Conservation (phyloP, 2,797 vertebrate species). For the Tympanoctomys barrerae region DNA sequence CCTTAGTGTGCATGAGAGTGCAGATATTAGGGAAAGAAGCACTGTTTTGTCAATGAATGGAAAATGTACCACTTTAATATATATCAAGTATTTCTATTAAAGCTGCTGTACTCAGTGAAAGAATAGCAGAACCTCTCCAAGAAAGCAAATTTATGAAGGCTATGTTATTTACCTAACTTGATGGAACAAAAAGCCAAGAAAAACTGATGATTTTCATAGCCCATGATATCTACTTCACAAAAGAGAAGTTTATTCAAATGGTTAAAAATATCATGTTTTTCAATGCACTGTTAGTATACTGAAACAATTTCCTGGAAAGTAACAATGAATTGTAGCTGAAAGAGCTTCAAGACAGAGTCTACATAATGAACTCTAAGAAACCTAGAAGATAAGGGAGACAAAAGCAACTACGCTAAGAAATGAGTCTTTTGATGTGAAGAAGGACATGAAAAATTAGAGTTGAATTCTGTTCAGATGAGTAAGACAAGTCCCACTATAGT, state of each 20-base stretch:
- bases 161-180: too few species aligned
- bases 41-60: background rate
- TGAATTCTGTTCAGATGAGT: background rate
- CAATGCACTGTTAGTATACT: background rate
- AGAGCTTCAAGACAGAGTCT: background rate
- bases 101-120: background rate
- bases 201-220: background rate
- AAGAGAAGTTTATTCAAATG: conserved; percentile 36
- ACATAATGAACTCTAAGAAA: conserved; percentile 3
- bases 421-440: background rate
- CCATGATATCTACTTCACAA: background rate
- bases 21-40: background rate
- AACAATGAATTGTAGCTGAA: background rate
- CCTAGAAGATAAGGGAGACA: background rate
- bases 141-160: background rate
- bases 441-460: conserved; percentile 4
- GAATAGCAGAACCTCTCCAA: background rate
- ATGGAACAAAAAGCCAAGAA: background rate
- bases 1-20: background rate
- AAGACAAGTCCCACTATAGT: background rate
- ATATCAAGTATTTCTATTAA: background rate
- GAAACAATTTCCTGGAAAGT: background rate
- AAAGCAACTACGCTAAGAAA: background rate
- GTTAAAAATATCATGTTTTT: conserved; percentile 11
- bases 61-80: background rate